Base-by-base conservation (phyloP, 2,888 invertebrate species). In the Ectobius pallidus region DNA sequence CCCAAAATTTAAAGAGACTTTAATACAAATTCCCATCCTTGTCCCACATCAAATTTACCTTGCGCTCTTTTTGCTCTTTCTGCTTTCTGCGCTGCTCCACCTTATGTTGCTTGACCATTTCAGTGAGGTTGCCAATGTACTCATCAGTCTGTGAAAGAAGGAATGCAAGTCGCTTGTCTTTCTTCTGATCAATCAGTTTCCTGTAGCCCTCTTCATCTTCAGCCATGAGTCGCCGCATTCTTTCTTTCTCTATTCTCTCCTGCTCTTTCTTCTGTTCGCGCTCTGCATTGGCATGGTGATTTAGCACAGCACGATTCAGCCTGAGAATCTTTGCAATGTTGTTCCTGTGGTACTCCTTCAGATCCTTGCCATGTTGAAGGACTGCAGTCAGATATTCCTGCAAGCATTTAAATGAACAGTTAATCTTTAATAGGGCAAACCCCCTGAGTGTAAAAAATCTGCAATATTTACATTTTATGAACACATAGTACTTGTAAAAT, bases 101-200 rank as follows among this genome's bases (percentile, higher is more conserved):
- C 74, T 85, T 85, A 73, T 87, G 86, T 75, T 85, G 84, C 69
- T 82, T 82, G 4, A 86, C 86, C 80, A 86, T 83, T 76, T 85
- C 84, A 6, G 86, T 87, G 68, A 90, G 81, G 78, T 86, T 88
- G 67, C 83, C 84, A 73, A 90, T 86, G 77, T 88, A 89, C 78
- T 89, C 88, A 79, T 89, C 89, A 1, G 89, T 89, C 80, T 89
- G 89, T 42, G 85, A 83, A 52, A 90, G 83, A 49, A 89, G 82
- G 81, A 87, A 88, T 16, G 88, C 88, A 77, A 90, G 80, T 72
- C 89, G 85, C 78, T 87, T 86, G 80, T 89, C 89, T 81, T 90
- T 90, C 84, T 90, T 88, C 79, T 90, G 87, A 81, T 89, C 89
- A 79, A 89, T 87, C 74, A 89, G 82, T 79, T 88, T 88, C 72